A percentile compares a stretch with the other conserved stretches of the same genome.
Conservation (phyloP, 2,888 invertebrate species). For the Biston betularia region DNA sequence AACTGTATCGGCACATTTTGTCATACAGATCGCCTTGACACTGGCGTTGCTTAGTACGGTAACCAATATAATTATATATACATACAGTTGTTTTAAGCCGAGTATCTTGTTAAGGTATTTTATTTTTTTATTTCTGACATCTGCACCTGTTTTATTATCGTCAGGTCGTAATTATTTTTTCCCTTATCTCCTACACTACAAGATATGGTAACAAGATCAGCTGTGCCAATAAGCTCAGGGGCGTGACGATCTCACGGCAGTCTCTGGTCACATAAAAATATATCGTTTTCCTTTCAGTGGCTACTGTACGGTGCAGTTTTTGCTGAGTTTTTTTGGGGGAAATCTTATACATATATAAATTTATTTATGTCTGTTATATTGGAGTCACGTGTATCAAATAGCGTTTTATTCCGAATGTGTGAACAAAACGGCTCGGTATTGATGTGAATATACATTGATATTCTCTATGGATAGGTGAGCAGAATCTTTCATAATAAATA, state of each 20-base stretch:
- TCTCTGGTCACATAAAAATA: conserved; percentile 20
- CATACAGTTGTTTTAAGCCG: too few relatives aligned
- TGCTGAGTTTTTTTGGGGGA: conserved; percentile 7
- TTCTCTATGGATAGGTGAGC: too few relatives aligned
- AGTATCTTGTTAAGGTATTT: too few relatives aligned
- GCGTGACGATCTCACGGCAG: conserved; percentile 43
- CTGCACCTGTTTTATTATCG: not conserved
- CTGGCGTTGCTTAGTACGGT: too few relatives aligned
- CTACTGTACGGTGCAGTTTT: conserved; percentile 14
- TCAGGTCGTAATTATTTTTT: not conserved
- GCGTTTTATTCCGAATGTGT: conserved; percentile 1
- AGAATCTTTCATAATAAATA: too few relatives aligned
- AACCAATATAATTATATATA: too few relatives aligned
- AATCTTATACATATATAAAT: not conserved
- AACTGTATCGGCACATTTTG: too few relatives aligned
- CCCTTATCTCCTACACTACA: conserved; percentile 10
- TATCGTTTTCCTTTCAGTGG: conserved; percentile 19
- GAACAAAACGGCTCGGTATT: not conserved
- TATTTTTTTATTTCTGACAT: too few relatives aligned
- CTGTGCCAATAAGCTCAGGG: conserved; percentile 41
- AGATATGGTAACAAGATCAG: conserved; percentile 40
- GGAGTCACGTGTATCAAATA: conserved; percentile 23
- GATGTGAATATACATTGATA: not conserved
- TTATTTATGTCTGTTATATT: not conserved
- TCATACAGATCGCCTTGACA: too few relatives aligned